These are phyloP conservation scores for Oikopleura vanhoeffeni DNA, from an alignment of 23 tunicate genomes.

Conservation along the genomic window DNA sequence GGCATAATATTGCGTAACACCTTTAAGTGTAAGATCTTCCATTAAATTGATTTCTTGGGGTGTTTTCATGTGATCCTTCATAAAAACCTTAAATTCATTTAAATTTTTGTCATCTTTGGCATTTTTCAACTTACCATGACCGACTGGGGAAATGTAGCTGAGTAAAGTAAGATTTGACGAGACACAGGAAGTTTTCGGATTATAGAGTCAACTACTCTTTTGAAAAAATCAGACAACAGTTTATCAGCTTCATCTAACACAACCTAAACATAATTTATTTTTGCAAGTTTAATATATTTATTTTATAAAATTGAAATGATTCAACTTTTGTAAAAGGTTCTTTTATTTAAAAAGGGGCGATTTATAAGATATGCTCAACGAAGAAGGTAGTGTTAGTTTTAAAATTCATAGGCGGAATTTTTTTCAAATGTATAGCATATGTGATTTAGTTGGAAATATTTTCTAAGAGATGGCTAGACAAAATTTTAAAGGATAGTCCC, in stretches of 20 bases:
- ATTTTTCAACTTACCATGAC: conserved; percentile 26
- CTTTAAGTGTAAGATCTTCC: conserved; percentile 90
- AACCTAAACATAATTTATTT: too few species aligned
- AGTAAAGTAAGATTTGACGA: conserved; percentile 72
- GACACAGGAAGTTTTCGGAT: conserved; percentile 46
- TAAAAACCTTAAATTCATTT: conserved; percentile 1
- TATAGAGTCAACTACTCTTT: conserved; percentile 55
- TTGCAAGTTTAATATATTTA: too few species aligned
- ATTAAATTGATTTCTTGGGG: conserved; percentile 94
- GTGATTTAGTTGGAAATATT: too few species aligned
- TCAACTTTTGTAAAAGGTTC: too few species aligned
- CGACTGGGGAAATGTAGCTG: conserved; percentile 71
- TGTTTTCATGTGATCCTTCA: conserved; percentile 71
- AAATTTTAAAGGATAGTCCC: too few species aligned
- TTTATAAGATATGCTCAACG: too few species aligned
- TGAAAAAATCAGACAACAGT: conserved; percentile 71
- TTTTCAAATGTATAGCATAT: too few species aligned
- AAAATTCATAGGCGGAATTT: too few species aligned
- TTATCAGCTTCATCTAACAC: conserved; percentile 41
- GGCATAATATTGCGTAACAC: conserved; percentile 89
- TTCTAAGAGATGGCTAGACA: too few species aligned
- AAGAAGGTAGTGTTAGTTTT: too few species aligned
- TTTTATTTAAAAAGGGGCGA: too few species aligned
- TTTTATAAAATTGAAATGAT: too few species aligned
- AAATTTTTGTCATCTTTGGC: background rate